Percentiles rank a stretch among this genome's conserved stretches.
These are phyloP conservation scores for Cottus gobio DNA, from an alignment of 2,113 vertebrate genomes.

Conservation along the genomic window DNA sequence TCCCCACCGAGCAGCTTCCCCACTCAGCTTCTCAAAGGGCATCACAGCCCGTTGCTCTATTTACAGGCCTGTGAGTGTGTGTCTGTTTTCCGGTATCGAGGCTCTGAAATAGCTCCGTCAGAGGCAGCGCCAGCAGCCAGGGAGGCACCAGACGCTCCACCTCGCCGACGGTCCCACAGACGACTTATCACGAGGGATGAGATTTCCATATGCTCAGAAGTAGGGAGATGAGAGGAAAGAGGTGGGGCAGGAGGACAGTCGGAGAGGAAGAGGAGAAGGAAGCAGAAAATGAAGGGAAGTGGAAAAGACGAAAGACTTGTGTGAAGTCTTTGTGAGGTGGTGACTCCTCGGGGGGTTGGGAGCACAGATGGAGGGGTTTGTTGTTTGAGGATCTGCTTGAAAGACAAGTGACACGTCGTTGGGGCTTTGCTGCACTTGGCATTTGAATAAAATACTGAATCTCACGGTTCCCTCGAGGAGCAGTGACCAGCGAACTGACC, in stretches of 20 bases:
- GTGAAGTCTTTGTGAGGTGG: conserved; percentile 42
- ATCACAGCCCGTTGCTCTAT: conserved; percentile 57
- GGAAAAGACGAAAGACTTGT: conserved; percentile 20
- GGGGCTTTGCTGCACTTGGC: conserved; percentile 51
- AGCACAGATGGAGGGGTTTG: conserved; percentile 53
- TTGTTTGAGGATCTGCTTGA: conserved; percentile 56
- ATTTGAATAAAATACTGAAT: conserved; percentile 41
- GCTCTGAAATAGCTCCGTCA: conserved; percentile 68
- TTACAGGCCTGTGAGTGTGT: conserved; percentile 44
- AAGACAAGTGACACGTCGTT: conserved; percentile 49
- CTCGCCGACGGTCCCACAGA: conserved; percentile 31
- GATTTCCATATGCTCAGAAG: conserved; percentile 49
- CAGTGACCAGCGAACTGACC: conserved; percentile 37
- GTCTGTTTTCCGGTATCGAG: conserved; percentile 60
- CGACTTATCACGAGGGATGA: conserved; percentile 30
- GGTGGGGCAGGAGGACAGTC: conserved; percentile 19
- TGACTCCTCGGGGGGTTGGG: conserved; percentile 39
- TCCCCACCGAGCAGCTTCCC: conserved; percentile 47
- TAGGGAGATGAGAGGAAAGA: conserved; percentile 33
- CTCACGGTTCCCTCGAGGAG: conserved; percentile 18
- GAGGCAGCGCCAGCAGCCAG: conserved; percentile 16
- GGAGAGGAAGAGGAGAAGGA: conserved; percentile 42
- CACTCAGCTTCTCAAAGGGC: conserved; percentile 57
- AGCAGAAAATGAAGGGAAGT: conserved; percentile 38
- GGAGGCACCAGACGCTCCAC: conserved; percentile 54